A percentile compares a stretch with the other conserved stretches of the same genome.
These are phyloP conservation scores for Charadrius vociferus DNA, from an alignment of 2,113 vertebrate species.

Conservation along the genomic window DNA sequence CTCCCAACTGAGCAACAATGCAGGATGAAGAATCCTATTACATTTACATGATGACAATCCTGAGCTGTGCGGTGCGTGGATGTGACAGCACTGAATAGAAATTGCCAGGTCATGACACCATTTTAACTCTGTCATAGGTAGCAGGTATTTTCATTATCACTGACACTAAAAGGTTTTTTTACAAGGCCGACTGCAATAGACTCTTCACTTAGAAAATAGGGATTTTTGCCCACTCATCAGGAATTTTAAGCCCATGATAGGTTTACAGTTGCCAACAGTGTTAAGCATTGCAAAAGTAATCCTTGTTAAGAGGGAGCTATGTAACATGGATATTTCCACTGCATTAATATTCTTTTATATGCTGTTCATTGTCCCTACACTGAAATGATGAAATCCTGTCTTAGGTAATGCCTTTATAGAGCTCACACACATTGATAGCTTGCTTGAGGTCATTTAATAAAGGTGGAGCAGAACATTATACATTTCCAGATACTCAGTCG, in stretches of 20 bases:
- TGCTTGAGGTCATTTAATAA: conserved; percentile 15
- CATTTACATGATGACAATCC: conserved; percentile 46
- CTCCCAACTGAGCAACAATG: conserved; percentile 39
- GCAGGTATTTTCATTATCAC: conserved; percentile 58
- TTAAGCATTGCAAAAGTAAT: conserved; percentile 17
- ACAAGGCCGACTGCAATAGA: conserved; percentile 33
- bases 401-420: background rate
- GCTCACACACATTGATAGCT: background rate
- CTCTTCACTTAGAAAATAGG: conserved; percentile 27
- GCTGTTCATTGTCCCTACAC: background rate
- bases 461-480: background rate
- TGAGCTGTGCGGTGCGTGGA: background rate
- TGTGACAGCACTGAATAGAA: conserved; percentile 57
- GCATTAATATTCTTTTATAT: conserved; percentile 26
- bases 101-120: conserved; percentile 59
- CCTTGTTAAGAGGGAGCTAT: conserved; percentile 13
- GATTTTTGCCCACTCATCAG: conserved; percentile 17
- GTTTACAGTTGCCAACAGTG: conserved; percentile 14
- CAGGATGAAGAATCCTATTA: conserved; percentile 35
- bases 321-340: background rate
- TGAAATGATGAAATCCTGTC: background rate
- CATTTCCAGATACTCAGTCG: background rate
- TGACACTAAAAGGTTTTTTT: conserved; percentile 54
- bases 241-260: conserved; percentile 44
- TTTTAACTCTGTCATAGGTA: conserved; percentile 64